A percentile compares a stretch with the other conserved stretches of the same genome.
phyloP scores from a whole-genome alignment of 2,113 vertebrate species.

The Hemichromis elongatus region DNA sequence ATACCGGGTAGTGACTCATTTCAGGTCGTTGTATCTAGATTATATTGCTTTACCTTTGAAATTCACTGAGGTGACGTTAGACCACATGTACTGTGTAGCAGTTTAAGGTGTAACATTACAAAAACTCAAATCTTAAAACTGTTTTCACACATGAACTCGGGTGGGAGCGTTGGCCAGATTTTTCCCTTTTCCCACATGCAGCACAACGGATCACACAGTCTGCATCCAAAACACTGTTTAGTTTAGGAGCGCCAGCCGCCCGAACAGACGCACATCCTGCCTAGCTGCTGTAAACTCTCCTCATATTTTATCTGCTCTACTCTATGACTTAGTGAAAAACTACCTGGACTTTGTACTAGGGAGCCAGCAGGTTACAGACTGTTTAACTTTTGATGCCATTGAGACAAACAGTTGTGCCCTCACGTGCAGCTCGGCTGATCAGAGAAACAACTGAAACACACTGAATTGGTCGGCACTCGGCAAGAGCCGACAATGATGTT shows the following conservation, averaged over 20 bases:
- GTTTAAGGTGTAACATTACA: background rate
- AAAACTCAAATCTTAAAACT: background rate
- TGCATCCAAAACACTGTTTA: background rate
- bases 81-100: background rate
- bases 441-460: background rate
- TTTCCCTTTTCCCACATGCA: background rate
- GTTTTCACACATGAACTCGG: background rate
- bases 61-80: background rate
- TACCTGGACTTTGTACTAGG: background rate
- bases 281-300: background rate
- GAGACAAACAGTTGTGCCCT: accelerated
- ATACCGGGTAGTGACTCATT: background rate
- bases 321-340: background rate
- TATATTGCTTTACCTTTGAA: background rate
- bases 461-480: background rate
- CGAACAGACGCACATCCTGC: background rate
- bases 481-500: background rate
- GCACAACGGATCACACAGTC: accelerated
- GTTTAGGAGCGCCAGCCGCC: accelerated
- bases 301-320: background rate
- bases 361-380: background rate
- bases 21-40: background rate
- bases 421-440: background rate
- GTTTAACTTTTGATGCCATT: accelerated
- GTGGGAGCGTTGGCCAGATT: background rate